Base-by-base conservation (phyloP, 2,797 vertebrate genomes). In the Etheostoma nigrum region DNA sequence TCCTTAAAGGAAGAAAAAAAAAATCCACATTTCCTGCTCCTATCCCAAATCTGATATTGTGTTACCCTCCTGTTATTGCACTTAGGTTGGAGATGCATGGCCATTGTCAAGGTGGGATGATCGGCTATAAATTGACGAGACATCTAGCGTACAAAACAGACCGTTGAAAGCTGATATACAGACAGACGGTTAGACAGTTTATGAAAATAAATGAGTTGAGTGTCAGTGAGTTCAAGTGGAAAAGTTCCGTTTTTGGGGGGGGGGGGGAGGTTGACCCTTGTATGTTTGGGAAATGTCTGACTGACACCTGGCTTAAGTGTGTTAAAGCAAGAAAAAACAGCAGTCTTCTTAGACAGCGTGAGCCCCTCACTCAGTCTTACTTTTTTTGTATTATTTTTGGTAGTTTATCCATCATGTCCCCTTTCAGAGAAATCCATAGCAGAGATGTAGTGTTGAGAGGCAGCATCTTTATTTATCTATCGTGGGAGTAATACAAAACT, bases 211-310 rank as follows among this genome's bases (percentile, higher is more conserved):
- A 83, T 62, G 60, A 75, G 70, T 33, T 54, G 48, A 36, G 76
- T 67, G 86, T 91, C 87, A 88, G 75, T 6, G 78, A 85, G 89
- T 91, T 91, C 86, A 83, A 78, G 86, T 84, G 82, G 81, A 82
- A 89, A 90, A 27, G 72, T 81, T 83, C 52, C 65, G 64, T 76
- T 79, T 80, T 67, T 85, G 58, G 55, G 6, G 42, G 55, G 59
- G 19, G 59, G 21, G 63, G 67, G 67, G 74, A 59, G 70, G 65
- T 65, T 83, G 72, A 82, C 69, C 86, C 16, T 3, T 74, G 81
- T 65, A 8, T 85, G 82, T 85, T 85, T 83, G 60, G 84, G 48
- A 85, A 78, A 84, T 74, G 53, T 82, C 79, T 89, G 76, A 89
- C 69, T 89, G 87, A 89, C 90, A 88, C 74, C 63, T 68, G 78